phyloP scores from a whole-genome alignment of 2,888 invertebrate species.

The Schrankia costaestrigalis region DNA sequence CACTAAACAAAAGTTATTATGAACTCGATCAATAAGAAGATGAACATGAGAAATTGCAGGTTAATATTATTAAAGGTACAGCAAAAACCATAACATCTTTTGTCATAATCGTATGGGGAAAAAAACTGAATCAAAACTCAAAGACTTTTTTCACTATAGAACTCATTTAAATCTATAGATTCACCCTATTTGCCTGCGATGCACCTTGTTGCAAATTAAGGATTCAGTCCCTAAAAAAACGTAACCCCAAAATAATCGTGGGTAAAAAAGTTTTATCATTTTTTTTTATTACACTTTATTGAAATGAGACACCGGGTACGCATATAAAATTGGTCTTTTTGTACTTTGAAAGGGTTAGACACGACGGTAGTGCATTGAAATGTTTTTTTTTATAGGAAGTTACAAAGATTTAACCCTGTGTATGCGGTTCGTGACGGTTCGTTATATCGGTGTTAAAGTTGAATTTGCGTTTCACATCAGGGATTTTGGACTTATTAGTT shows the following conservation, averaged over 20 bases:
- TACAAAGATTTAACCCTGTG: constrained; percentile 58
- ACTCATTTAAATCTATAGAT: constrained; percentile 71
- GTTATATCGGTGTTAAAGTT: constrained; percentile 72
- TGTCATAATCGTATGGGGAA: constrained; percentile 62
- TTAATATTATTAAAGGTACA: constrained; percentile 48
- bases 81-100: constrained; percentile 64
- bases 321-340: constrained; percentile 78
- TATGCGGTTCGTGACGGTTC: constrained; percentile 68
- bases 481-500: too few relatives aligned
- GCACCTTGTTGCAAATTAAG: constrained; percentile 81
- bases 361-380: constrained; percentile 54
- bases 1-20: background rate
- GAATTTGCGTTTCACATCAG: constrained; percentile 54
- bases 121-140: constrained; percentile 54
- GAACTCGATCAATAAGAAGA: background rate
- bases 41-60: constrained; percentile 28
- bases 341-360: constrained; percentile 64
- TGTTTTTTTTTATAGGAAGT: constrained; percentile 48
- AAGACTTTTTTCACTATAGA: constrained; percentile 64
- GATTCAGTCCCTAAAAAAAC: constrained; percentile 72
- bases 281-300: constrained; percentile 71
- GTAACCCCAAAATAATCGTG: constrained; percentile 76
- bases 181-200: constrained; percentile 66
- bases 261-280: constrained; percentile 76
- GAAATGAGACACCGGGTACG: constrained; percentile 79